A percentile compares a stretch with the other conserved stretches of the same genome.
These are phyloP conservation scores for Tachina lurida DNA, from an alignment of 2,888 invertebrate genomes.

Conservation along the genomic window DNA sequence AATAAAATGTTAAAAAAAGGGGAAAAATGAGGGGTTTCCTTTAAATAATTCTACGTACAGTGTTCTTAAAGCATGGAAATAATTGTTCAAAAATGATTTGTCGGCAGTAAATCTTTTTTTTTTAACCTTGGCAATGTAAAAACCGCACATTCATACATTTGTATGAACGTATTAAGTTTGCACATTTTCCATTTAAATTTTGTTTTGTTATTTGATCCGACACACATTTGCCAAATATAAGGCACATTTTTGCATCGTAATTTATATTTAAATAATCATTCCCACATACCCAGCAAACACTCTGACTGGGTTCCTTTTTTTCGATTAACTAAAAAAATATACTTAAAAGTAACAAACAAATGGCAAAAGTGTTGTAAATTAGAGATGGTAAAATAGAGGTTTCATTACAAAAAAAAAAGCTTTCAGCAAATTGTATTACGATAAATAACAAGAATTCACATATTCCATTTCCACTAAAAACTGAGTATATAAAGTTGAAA, in stretches of 20 bases:
- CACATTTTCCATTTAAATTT: conserved; percentile 4
- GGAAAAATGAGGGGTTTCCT: neutral
- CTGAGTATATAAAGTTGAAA: too few species aligned
- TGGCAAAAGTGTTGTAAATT: too few species aligned
- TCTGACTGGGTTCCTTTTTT: too few species aligned
- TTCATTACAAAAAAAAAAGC: neutral
- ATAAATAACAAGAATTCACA: too few species aligned
- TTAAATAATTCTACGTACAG: neutral
- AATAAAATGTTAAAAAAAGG: neutral
- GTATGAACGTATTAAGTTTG: neutral
- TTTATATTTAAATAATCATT: conserved; percentile 12
- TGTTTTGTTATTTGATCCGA: neutral
- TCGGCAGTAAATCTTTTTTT: neutral
- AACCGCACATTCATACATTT: conserved; percentile 22
- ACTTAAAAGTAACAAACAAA: too few species aligned
- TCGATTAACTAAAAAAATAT: too few species aligned
- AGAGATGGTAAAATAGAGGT: too few species aligned
- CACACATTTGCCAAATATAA: conserved; percentile 23
- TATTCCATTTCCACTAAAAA: too few species aligned
- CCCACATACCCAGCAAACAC: neutral
- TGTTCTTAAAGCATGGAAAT: neutral
- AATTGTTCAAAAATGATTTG: neutral
- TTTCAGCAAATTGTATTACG: too few species aligned
- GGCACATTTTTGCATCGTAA: conserved; percentile 11
- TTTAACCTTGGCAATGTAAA: conserved; percentile 62